Base-by-base conservation (phyloP, 2,797 vertebrate genomes). In the Aratinga solstitialis region DNA sequence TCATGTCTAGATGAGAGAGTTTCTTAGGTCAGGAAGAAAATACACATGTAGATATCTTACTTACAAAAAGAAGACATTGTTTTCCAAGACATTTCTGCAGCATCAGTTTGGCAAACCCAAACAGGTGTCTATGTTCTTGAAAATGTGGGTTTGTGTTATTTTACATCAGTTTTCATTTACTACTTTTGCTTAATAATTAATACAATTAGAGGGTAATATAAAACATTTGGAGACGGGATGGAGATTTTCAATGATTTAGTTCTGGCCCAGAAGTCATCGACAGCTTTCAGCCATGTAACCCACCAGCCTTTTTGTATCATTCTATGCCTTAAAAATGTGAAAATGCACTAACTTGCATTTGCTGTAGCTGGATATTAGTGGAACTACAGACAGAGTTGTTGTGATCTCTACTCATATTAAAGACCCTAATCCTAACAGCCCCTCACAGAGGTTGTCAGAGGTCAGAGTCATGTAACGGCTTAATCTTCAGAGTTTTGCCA, bases 1-100 rank as follows among this genome's bases (percentile, higher is more conserved):
- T 36, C 0, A 0, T 45, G 9, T 36, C 36, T 27, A 61, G 5
- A 51, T 29, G 17, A 66, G 19, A 24, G 2, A 71, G 9, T 27
- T 67, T 91, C 13, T 43, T 10, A 34, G 22, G 11, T 43, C 26
- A 76, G 21, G 29, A 62, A n/a, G 6, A 77, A 94, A 56, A n/a
- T 43, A 22, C 13, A 5, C 2, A 3, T 50, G 7, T 30, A 14
- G 9, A 34, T 91, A 71, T 50, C 53, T 38, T 30, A 32, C 8
- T 45, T 67, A 24, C 18, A 66, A 83, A 71, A 51, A 8, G 8
- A 65, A 21, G 30, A 56, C 23, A 20, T 38, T 53, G 34, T 8
- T 81, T 93, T 84, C 48, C 16, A 87, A 56, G 30, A 20, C 11
- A 8, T 59, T 81, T 63, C 29, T 74, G 14, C 58, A 53, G 5